A percentile compares a stretch with the other conserved stretches of the same genome.
These are phyloP conservation scores for Octodonta nipae DNA, from an alignment of 2,888 invertebrate genomes.

Conservation along the genomic window DNA sequence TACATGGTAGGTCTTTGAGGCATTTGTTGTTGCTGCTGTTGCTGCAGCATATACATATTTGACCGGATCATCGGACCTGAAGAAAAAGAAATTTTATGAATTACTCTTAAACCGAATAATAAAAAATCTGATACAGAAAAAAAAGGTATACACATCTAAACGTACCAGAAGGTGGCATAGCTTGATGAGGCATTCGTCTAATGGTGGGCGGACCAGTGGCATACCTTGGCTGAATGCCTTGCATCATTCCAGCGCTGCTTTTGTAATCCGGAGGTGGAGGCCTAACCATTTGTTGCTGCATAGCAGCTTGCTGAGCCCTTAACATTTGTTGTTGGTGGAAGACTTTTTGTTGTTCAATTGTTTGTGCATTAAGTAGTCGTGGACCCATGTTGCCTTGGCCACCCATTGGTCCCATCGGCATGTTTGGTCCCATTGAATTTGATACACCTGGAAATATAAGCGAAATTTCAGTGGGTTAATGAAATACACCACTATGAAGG, in stretches of 20 bases:
- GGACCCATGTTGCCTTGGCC: constrained; percentile 23
- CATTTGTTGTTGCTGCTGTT: constrained; percentile 39
- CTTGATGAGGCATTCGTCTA: constrained; percentile 54
- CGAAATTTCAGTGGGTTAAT: too few relatives aligned
- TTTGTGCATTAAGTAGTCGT: constrained; percentile 8
- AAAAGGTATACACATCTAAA: too few relatives aligned
- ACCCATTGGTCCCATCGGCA: constrained; percentile 21
- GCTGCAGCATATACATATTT: constrained; percentile 44
- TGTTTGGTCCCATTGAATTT: constrained; percentile 16
- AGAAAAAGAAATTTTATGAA: constrained; percentile 3
- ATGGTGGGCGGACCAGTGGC: constrained; percentile 31
- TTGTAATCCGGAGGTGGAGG: constrained; percentile 82
- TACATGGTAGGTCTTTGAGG: constrained; percentile 35
- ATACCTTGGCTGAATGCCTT: constrained; percentile 32
- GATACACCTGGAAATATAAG: constrained; percentile 18
- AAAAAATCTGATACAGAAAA: too few relatives aligned
- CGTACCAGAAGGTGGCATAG: constrained; percentile 50
- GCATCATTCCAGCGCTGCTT: constrained; percentile 44
- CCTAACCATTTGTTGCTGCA: constrained; percentile 33
- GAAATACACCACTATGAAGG: not conserved
- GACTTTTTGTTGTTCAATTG: constrained; percentile 3
- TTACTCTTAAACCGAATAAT: too few relatives aligned
- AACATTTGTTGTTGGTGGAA: constrained; percentile 39
- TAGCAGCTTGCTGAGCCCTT: constrained; percentile 28
- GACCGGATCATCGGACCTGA: constrained; percentile 56